Evolutionary conservation across 2,888 invertebrate genomes (phyloP), one percentile per base, ranked within the genome.

Genomic region (Xestobium rufovillosum): DNA sequence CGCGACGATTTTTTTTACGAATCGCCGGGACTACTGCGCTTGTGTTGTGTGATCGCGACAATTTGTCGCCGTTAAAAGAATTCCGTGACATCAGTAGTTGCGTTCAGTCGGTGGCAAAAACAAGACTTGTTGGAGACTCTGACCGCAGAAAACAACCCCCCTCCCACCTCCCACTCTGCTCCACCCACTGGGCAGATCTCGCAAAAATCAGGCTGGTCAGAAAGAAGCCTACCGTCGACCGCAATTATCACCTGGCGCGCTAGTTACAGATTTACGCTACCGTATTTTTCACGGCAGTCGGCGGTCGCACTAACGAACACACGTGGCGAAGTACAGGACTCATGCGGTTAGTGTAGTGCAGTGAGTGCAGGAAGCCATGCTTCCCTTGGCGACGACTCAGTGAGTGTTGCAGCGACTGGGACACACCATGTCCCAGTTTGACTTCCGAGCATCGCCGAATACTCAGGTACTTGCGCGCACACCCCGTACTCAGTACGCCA

Each of bases 351-450:
- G 23, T 19, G 23, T 33, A 29, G 31, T 34, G 35, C 28, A 29
- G 42, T 54, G 55, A 54, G 48, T 48, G 47, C 48, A 52, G 57
- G 57, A 56, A 57, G 60, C 59, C 56, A 62, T 62, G 63, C 60
- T 60, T 61, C 60, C 61, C 44, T 48, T 56, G 61, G 57, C 60
- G 61, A 57, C 51, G 59, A 56, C 58, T 58, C 61, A 63, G 62
- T 61, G 63, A 63, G 61, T 59, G 57, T 56, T 56, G 49, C 58
- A 55, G 51, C 48, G 49, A 51, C 37, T 47, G 47, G 60, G 67
- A 65, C 70, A 68, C 72, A 75, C 62, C 71, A 74, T 76, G 76
- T 76, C 76, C 74, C 76, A 75, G 72, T 75, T 76, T 72, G 73
- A 74, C 62, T 73, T 75, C 65, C 68, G 75, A 69, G 70, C 73